Evolutionary conservation across 2,113 vertebrate species (phyloP).

Genomic region (Cebus imitator): DNA sequence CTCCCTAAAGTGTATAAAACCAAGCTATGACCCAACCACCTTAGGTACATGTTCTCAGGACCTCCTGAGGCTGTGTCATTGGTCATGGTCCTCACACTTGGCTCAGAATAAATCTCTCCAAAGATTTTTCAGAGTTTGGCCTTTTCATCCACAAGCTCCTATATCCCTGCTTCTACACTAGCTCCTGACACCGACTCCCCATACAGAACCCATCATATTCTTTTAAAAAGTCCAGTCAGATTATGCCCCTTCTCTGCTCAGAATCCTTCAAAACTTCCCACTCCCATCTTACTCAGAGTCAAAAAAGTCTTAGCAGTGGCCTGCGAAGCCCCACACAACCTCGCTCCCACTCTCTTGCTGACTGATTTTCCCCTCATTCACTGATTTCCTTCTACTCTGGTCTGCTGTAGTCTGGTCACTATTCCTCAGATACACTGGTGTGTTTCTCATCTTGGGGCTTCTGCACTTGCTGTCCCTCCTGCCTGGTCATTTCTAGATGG

Average conservation of each 20-base stretch:
- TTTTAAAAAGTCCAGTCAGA: background rate
- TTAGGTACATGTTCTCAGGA: too few species aligned
- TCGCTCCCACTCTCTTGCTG: background rate
- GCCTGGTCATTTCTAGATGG: background rate
- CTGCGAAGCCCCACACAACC: accelerated
- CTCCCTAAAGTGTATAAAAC: too few species aligned
- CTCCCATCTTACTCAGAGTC: background rate
- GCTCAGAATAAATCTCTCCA: too few species aligned
- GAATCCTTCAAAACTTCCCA: background rate
- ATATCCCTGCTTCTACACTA: background rate
- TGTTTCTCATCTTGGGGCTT: background rate
- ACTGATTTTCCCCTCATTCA: too few species aligned
- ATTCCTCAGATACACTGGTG: background rate
- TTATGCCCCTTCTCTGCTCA: background rate
- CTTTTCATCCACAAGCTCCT: too few species aligned
- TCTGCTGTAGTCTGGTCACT: too few species aligned
- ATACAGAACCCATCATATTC: background rate
- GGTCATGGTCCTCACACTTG: too few species aligned
- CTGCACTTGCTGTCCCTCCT: background rate
- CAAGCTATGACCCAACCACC: too few species aligned
- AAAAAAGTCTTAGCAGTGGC: background rate
- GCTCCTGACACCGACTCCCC: too few species aligned
- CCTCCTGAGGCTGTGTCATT: too few species aligned
- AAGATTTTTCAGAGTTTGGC: too few species aligned
- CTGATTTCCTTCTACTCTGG: background rate